phyloP scores from a whole-genome alignment of 2,113 vertebrate species.

The Nerophis ophidion region DNA sequence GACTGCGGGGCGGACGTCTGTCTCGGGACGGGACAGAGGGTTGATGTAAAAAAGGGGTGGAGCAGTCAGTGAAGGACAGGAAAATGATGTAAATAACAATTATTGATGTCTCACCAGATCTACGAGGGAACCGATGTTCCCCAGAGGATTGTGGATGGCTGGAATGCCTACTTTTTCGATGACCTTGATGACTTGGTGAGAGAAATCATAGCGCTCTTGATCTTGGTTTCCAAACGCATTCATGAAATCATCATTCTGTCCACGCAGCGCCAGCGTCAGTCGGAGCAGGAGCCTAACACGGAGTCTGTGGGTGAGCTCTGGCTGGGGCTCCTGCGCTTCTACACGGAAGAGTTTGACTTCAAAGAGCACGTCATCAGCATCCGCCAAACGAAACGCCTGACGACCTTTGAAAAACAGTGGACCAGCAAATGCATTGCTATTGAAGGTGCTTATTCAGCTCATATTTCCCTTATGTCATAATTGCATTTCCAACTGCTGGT shows the following conservation, averaged over 20 bases:
- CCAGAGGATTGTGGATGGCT: constrained; percentile 95
- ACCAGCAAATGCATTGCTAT: constrained; percentile 98
- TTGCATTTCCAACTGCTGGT: not conserved
- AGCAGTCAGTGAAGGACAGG: too few relatives aligned
- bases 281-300: constrained; percentile 79
- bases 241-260: not conserved
- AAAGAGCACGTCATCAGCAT: constrained; percentile 98
- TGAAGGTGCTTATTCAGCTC: constrained; percentile 76
- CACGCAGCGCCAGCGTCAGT: constrained; percentile 77
- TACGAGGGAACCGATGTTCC: constrained; percentile 86
- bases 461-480: not conserved
- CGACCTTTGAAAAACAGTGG: constrained; percentile 98
- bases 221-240: not conserved
- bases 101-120: constrained; percentile 69
- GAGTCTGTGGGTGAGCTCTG: constrained; percentile 94
- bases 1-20: too few relatives aligned
- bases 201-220: constrained; percentile 34
- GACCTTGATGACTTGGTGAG: constrained; percentile 89
- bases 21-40: too few relatives aligned
- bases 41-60: too few relatives aligned
- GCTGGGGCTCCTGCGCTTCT: constrained; percentile 92
- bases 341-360: constrained; percentile 98
- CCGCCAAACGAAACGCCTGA: constrained; percentile 88
- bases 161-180: constrained; percentile 96
- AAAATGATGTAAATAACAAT: not conserved